Percentiles rank a stretch among this genome's conserved stretches.
Evolutionary conservation across 2,113 vertebrate species (phyloP).

Genomic region (Gadus chalcogrammus): DNA sequence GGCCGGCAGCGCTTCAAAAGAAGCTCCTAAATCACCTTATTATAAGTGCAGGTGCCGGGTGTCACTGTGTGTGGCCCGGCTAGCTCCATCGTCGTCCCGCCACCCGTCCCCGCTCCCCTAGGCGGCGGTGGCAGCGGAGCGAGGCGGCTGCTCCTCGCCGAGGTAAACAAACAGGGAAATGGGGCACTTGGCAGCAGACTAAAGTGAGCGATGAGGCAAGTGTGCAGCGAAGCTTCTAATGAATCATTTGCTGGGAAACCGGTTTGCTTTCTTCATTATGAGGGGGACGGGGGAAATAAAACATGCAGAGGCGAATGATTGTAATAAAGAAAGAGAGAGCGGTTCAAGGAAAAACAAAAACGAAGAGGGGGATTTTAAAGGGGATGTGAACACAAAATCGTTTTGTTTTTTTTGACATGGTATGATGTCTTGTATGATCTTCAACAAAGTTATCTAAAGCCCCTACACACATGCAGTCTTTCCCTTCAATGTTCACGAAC

Average conservation of each 20-base stretch:
- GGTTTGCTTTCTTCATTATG: conserved; percentile 34
- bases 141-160: conserved; percentile 24
- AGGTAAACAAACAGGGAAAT: conserved; percentile 70
- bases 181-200: conserved; percentile 66
- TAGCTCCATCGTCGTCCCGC: conserved; percentile 20
- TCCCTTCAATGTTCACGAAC: too few species aligned
- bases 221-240: conserved; percentile 69
- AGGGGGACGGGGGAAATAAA: conserved; percentile 56
- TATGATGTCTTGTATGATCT: too few species aligned
- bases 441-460: too few species aligned
- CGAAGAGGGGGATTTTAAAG: conserved; percentile 25
- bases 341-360: conserved; percentile 25
- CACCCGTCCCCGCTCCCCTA: conserved; percentile 6
- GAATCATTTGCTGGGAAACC: conserved; percentile 66
- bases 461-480: too few species aligned
- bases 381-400: too few species aligned
- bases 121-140: conserved; percentile 38
- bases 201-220: conserved; percentile 69
- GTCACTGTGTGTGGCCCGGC: conserved; percentile 66
- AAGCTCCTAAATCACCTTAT: conserved; percentile 40
- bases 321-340: conserved; percentile 40
- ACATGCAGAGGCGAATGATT: conserved; percentile 28
- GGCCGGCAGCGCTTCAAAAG: conserved; percentile 31
- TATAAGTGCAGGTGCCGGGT: conserved; percentile 48
- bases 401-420: too few species aligned